Evolutionary conservation across 1,140 invertebrate genomes (phyloP), one percentile per base, ranked within the genome.

Genomic region (Aphidius ervi): DNA sequence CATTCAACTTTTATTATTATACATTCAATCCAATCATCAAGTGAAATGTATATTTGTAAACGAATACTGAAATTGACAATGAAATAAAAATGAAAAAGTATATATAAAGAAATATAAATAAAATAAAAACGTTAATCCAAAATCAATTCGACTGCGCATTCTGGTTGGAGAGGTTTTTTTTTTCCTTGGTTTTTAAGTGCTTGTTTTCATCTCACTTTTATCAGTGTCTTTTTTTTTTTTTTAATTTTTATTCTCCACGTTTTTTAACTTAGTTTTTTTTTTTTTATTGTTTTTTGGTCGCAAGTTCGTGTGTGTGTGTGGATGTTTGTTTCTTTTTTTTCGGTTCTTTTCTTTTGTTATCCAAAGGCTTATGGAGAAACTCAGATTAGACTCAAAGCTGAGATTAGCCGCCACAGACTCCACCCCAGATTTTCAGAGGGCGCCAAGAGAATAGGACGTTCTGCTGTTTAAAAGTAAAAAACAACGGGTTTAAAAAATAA

Each of bases 311-410:
- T 9, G 39, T 41, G 5, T n/a, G 37, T 40, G 31, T 52, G 9
- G n/a, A 41, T 59, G 20, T 20, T 49, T 45, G 16, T 41, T 45
- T 61, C 16, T 43, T 52, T 40, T 49, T 49, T 20, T 48, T 61
- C 43, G 23, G 23, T 10, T 48, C n/a, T 48, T 47, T 55, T 56
- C 43, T 61, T 62, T 48, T 46, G 60, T 62, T 57, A 62, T 62
- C 60, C 55, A 57, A 46, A 40, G 60, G 60, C 60, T 62, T 62
- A 62, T 62, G 60, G 60, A 57, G 60, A 52, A 57, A 62, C 60
- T 62, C 47, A 62, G 60, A 57, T 62, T 62, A 62, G 55, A 62
- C 60, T 62, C 57, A 62, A 62, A 62, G 48, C 60, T 55, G 55
- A 62, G 60, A 62, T 62, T 62, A 62, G 60, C 55, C 37, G 42